These are phyloP conservation scores for Spinus olivaceus DNA, from an alignment of 2,797 vertebrate genomes.

Conservation along the genomic window DNA sequence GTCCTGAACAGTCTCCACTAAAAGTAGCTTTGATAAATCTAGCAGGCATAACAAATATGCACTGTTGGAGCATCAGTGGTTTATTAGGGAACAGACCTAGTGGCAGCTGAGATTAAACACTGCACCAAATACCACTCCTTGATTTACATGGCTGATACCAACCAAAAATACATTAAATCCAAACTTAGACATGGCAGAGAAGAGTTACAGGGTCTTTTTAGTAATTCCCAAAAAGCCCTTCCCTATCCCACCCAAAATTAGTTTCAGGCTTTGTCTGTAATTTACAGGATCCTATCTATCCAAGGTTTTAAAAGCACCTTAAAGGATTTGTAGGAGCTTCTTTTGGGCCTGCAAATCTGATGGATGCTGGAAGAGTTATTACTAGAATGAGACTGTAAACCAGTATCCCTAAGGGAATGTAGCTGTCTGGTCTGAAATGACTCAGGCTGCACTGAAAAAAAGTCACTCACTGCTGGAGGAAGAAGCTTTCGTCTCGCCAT, in stretches of 20 bases:
- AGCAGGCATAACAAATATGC: not conserved
- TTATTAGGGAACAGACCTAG: conserved; percentile 1
- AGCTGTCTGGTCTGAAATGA: conserved; percentile 43
- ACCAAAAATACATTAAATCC: conserved; percentile 16
- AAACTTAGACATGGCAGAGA: not conserved
- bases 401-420: conserved; percentile 5
- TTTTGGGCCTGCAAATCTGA: conserved; percentile 16
- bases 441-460: conserved; percentile 18
- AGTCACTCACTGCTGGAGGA: not conserved
- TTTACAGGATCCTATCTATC: not conserved
- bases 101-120: not conserved
- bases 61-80: not conserved
- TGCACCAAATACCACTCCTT: not conserved
- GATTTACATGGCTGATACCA: not conserved
- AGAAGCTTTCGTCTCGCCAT: not conserved
- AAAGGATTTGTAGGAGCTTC: conserved; percentile 24
- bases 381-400: conserved; percentile 24
- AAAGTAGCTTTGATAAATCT: not conserved
- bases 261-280: not conserved
- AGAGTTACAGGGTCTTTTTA: not conserved
- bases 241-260: not conserved
- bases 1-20: not conserved
- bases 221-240: not conserved
- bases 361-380: conserved; percentile 6
- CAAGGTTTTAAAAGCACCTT: not conserved